Conservation (phyloP, 2,888 invertebrate species). For the Drosophila subsilvestris region DNA sequence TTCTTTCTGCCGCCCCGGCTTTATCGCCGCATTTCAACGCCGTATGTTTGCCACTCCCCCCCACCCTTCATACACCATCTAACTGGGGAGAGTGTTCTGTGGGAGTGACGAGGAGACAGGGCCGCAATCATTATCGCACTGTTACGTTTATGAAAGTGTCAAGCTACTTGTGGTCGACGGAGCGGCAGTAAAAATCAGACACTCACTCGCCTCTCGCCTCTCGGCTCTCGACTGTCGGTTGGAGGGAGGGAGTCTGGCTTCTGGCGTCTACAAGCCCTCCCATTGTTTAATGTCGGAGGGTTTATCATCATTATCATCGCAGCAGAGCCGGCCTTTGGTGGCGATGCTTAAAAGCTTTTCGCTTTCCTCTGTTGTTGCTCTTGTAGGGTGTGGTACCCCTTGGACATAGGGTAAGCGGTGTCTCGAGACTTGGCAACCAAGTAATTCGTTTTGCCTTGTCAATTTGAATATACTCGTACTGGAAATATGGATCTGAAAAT, state of each 20-base stretch:
- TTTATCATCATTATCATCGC: constrained; percentile 71
- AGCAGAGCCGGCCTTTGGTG: constrained; percentile 1
- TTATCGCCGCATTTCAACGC: constrained; percentile 70
- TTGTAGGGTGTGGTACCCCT: constrained; percentile 18
- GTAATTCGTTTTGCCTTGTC: not conserved
- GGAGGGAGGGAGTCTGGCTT: constrained; percentile 12
- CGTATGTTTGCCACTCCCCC: constrained; percentile 62
- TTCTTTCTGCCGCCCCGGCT: constrained; percentile 56
- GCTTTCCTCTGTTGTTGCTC: not conserved
- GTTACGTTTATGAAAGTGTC: constrained; percentile 82
- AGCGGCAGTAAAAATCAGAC: constrained; percentile 75
- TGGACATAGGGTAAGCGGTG: not conserved
- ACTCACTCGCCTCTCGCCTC: constrained; percentile 53
- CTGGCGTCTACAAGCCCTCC: constrained; percentile 49
- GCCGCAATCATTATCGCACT: constrained; percentile 81
- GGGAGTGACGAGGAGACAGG: constrained; percentile 48
- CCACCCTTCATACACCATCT: constrained; percentile 3
- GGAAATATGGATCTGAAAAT: too few relatives aligned
- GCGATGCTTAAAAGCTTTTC: constrained; percentile 32
- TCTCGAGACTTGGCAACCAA: not conserved
- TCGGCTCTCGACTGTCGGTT: constrained; percentile 49
- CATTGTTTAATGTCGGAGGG: constrained; percentile 73
- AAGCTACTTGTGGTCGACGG: constrained; percentile 78
- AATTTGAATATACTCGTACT: not conserved
- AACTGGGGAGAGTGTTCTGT: constrained; percentile 10